Evolutionary conservation across 2,113 vertebrate genomes (phyloP).

Genomic region (Stigmatopora nigra): DNA sequence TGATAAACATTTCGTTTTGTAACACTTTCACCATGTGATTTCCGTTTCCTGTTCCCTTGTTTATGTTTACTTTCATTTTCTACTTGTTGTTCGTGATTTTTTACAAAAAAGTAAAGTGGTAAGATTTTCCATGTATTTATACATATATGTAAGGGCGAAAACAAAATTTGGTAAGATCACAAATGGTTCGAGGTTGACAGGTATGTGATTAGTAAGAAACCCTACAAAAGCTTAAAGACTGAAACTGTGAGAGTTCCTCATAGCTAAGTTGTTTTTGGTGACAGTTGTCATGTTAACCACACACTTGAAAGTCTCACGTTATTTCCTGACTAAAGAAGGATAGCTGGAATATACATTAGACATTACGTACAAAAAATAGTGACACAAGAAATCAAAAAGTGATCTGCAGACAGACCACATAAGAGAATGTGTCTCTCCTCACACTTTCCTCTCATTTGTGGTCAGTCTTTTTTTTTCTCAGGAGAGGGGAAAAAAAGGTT

Average conservation of each 20-base stretch:
- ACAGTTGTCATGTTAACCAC: not conserved
- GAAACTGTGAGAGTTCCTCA: not conserved
- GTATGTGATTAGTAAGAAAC: no score
- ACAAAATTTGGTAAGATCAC: no score
- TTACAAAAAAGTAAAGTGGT: no score
- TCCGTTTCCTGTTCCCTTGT: no score
- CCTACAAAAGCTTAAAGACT: not conserved
- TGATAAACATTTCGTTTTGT: no score
- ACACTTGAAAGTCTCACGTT: not conserved
- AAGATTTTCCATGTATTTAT: no score
- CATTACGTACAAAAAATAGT: conserved; percentile 27
- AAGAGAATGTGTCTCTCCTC: conserved; percentile 42
- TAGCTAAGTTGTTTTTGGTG: not conserved
- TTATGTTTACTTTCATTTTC: no score
- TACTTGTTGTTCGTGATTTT: no score
- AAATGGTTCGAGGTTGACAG: no score
- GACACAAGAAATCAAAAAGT: conserved; percentile 50
- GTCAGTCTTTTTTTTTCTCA: conserved; percentile 60
- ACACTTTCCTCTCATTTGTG: conserved; percentile 43
- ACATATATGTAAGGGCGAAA: no score
- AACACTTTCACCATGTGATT: no score
- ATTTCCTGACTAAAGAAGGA: conserved; percentile 25
- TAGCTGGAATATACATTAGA: conserved; percentile 36
- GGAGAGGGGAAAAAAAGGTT: conserved; percentile 43
- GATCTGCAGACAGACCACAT: conserved; percentile 56